Conservation (phyloP, 2,888 invertebrate genomes). For the Erynnis tages region DNA sequence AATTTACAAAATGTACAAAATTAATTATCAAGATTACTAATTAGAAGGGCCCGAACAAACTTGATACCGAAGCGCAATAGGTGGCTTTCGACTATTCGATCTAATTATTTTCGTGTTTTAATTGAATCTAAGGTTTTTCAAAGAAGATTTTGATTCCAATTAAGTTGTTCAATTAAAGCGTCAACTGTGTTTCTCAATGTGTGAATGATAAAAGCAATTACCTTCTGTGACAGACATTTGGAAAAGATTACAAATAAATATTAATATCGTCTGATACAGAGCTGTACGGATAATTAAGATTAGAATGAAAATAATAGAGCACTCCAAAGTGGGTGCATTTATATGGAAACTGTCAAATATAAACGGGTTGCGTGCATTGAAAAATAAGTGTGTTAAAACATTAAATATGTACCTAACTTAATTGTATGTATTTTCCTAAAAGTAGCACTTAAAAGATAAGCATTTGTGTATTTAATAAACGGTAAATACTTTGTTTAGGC, state of each 20-base stretch:
- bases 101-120: constrained; percentile 62
- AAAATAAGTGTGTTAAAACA: too few relatives aligned
- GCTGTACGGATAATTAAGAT: constrained; percentile 49
- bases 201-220: constrained; percentile 50
- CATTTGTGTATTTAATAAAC: too few relatives aligned
- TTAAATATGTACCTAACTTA: too few relatives aligned
- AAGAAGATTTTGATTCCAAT: constrained; percentile 61
- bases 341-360: neutral
- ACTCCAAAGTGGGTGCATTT: constrained; percentile 6
- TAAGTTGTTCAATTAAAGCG: constrained; percentile 61
- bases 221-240: constrained; percentile 7
- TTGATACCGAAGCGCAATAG: constrained; percentile 55
- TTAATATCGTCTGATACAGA: constrained; percentile 46
- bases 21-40: constrained; percentile 36
- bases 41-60: constrained; percentile 44
- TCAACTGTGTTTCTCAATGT: constrained; percentile 58
- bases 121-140: constrained; percentile 59
- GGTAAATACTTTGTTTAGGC: too few relatives aligned
- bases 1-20: constrained; percentile 17
- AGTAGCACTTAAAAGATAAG: too few relatives aligned
- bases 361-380: too few relatives aligned
- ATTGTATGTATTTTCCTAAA: too few relatives aligned
- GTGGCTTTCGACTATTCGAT: constrained; percentile 47
- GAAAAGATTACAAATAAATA: constrained; percentile 38
- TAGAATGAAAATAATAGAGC: constrained; percentile 25